phyloP scores from a whole-genome alignment of 2,113 vertebrate species.

The Mus musculus region DNA sequence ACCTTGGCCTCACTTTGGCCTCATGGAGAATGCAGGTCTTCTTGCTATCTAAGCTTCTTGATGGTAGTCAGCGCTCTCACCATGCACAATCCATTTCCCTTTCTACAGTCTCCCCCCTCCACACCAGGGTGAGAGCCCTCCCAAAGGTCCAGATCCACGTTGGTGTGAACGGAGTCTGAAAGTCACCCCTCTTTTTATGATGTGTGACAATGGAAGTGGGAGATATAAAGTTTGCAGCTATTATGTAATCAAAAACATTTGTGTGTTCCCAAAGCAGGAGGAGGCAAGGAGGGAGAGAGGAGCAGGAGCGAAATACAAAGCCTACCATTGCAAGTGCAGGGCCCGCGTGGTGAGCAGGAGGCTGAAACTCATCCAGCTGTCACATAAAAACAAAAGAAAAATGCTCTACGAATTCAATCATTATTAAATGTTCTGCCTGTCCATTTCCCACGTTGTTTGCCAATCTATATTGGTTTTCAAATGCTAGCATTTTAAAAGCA shows the following conservation, averaged over 20 bases:
- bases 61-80: not conserved
- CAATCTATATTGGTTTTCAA: conserved; percentile 74
- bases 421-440: conserved; percentile 68
- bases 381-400: conserved; percentile 77
- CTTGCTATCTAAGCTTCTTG: not conserved
- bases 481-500: conserved; percentile 51
- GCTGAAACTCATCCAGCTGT: conserved; percentile 78
- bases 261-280: conserved; percentile 67
- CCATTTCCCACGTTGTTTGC: conserved; percentile 76
- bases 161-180: conserved; percentile 65
- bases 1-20: not conserved
- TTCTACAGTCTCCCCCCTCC: not conserved
- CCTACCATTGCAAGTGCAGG: conserved; percentile 61
- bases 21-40: not conserved
- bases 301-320: conserved; percentile 28
- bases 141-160: conserved; percentile 41
- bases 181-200: conserved; percentile 76
- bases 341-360: conserved; percentile 71
- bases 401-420: conserved; percentile 74
- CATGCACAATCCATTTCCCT: not conserved
- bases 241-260: conserved; percentile 83
- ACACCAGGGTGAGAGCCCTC: not conserved
- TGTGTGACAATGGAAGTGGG: conserved; percentile 71
- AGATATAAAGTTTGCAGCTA: conserved; percentile 83
- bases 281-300: conserved; percentile 42